phyloP scores from a whole-genome alignment of 2,113 vertebrate species.

The Sciurus niger region DNA sequence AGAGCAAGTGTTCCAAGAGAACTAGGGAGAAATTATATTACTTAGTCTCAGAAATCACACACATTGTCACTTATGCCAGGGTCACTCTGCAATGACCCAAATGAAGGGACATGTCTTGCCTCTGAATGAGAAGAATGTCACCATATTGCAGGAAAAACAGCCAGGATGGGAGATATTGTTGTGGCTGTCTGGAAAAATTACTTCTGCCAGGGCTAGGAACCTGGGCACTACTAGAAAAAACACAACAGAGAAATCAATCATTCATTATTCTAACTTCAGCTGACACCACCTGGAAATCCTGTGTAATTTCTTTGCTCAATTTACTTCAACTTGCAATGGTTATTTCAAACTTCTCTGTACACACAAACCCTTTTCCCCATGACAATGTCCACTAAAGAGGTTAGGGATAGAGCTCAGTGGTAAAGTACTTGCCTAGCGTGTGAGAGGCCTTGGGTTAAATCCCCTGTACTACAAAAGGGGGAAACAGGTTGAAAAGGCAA shows the following conservation, averaged over 20 bases:
- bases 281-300: not conserved
- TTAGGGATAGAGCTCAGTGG: no score
- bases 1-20: not conserved
- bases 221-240: not conserved
- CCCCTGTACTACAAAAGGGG: no score
- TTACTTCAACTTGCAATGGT: not conserved
- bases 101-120: not conserved
- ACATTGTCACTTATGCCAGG: not conserved
- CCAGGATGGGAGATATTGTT: not conserved
- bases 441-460: no score
- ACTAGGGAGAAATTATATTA: not conserved
- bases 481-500: not conserved
- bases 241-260: not conserved
- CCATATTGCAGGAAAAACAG: not conserved
- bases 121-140: not conserved
- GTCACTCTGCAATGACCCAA: not conserved
- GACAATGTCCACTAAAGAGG: not conserved
- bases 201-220: not conserved
- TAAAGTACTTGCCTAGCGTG: no score
- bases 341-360: not conserved
- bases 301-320: not conserved
- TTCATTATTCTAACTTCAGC: not conserved
- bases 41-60: not conserved
- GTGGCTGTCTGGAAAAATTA: not conserved
- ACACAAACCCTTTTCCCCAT: not conserved